Evolutionary conservation across 2,888 invertebrate species (phyloP), one percentile per base, ranked within the genome.

Genomic region (Agrilus mali): DNA sequence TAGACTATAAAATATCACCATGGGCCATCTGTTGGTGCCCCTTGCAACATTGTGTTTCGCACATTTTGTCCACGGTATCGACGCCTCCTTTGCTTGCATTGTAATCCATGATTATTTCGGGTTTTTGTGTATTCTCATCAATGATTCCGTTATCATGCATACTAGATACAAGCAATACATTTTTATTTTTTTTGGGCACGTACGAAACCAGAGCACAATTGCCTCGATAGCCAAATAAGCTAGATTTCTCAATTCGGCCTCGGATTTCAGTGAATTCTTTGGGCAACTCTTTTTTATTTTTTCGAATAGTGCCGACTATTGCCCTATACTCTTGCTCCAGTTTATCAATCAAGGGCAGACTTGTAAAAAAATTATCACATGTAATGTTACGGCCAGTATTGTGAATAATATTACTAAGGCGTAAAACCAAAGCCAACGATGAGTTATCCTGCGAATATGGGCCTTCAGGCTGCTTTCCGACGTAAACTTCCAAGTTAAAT

Each of bases 361-460:
- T 35, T n/a, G 47, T 48, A 14, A 50, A 50, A 44, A 46, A 49
- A 22, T 46, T 47, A 33, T 49, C 49, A 7, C 45, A 22, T 31
- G 47, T 50, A 8, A 48, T 38, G 33, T 50, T 50, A 27, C 46
- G 39, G 22, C 44, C 42, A 15, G 46, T 37, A n/a, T 37, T 37
- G 32, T 40, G 27, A 20, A 50, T 44, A 33, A n/a, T 39, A 8
- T 38, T 31, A 38, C 15, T 36, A n/a, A 46, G 40, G 36, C 48
- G 22, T 33, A 38, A n/a, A 33, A 48, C 47, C 8, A 46, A 22
- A 37, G 35, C 38, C 32, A 13, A 14, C 31, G 43, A 32, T 7
- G 15, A 27, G 37, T 47, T 46, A 34, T 33, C 40, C 8, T 38
- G 20, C 31, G 37, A 33, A 38, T 42, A 48, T 15, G 43, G n/a